These are phyloP conservation scores for Tillus elongatus DNA, from an alignment of 2,888 invertebrate genomes.

Conservation along the genomic window DNA sequence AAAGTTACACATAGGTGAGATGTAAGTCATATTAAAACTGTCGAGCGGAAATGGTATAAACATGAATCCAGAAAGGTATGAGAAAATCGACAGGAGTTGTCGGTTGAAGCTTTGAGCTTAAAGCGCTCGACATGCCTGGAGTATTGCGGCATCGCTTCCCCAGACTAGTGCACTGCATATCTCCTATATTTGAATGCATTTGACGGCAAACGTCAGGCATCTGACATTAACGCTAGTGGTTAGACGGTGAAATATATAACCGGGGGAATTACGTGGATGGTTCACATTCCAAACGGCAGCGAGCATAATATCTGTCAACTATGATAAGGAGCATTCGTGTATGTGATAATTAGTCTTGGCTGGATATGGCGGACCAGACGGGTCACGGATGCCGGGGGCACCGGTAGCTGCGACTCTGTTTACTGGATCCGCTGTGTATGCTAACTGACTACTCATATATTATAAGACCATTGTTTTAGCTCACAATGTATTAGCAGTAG, in stretches of 20 bases:
- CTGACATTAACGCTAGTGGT: conserved; percentile 28
- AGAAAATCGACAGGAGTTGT: too few relatives aligned
- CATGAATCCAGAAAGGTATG: too few relatives aligned
- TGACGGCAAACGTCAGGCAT: conserved; percentile 34
- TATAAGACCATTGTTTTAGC: conserved; percentile 38
- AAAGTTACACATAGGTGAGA: too few relatives aligned
- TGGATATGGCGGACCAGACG: conserved; percentile 31
- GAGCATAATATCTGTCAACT: conserved; percentile 41
- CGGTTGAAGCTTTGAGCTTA: too few relatives aligned
- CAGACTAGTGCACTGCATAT: too few relatives aligned
- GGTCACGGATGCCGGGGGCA: conserved; percentile 18
- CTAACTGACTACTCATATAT: conserved; percentile 37
- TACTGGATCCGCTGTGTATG: too few relatives aligned
- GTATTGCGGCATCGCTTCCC: too few relatives aligned
- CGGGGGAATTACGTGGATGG: conserved; percentile 17
- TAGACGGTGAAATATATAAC: conserved; percentile 27
- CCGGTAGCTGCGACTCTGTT: too few relatives aligned
- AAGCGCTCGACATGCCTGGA: too few relatives aligned
- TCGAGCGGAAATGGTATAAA: too few relatives aligned
- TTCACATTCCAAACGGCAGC: conserved; percentile 33
- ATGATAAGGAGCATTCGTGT: conserved; percentile 42
- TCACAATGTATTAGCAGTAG: conserved; percentile 30
- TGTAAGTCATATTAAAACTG: too few relatives aligned
- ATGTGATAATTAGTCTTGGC: conserved; percentile 42
- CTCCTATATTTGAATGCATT: conserved; percentile 33